Evolutionary conservation across 1,140 invertebrate genomes (phyloP).

Genomic region (Polypedilum pembai): DNA sequence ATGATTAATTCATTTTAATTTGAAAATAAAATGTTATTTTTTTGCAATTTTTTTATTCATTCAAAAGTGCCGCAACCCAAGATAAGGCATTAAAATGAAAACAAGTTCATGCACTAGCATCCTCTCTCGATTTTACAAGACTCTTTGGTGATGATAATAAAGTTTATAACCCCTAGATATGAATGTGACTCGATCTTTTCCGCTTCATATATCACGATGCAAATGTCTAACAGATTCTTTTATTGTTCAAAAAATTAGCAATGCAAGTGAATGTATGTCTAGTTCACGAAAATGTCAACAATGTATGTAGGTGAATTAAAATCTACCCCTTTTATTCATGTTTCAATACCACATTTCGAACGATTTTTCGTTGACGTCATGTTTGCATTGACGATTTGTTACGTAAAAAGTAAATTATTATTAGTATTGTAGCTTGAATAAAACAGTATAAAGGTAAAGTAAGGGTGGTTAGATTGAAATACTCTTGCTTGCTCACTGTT

Average conservation of each 20-base stretch:
- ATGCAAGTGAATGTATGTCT: too few species aligned
- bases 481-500: not conserved
- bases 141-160: not conserved
- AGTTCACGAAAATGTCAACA: too few species aligned
- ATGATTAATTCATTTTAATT: conserved; percentile 13
- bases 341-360: not conserved
- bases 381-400: not conserved
- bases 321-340: not conserved
- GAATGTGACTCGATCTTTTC: too few species aligned
- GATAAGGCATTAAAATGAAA: not conserved
- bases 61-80: not conserved
- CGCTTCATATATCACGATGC: too few species aligned
- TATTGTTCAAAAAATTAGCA: too few species aligned
- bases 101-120: not conserved
- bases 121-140: not conserved
- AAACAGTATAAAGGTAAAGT: too few species aligned
- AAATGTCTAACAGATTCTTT: too few species aligned
- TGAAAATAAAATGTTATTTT: conserved; percentile 4
- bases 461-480: too few species aligned
- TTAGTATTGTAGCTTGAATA: not conserved
- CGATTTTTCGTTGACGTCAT: not conserved
- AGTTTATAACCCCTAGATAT: too few species aligned
- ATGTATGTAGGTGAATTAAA: too few species aligned
- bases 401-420: conserved; percentile 5
- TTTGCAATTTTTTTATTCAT: not conserved